Evolutionary conservation across 2,888 invertebrate species (phyloP).

Genomic region (Scelioninae gen. 1): DNA sequence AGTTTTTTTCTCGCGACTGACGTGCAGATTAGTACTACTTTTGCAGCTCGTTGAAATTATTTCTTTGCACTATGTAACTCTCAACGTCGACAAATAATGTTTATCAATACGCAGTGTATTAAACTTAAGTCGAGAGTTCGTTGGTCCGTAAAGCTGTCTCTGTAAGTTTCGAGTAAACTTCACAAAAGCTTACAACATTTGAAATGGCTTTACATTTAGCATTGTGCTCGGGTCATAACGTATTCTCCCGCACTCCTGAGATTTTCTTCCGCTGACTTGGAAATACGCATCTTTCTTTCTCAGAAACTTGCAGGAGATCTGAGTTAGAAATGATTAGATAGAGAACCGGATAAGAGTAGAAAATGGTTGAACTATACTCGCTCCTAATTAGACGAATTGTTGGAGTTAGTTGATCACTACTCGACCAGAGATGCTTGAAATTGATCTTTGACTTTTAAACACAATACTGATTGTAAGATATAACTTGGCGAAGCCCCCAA

Average conservation of each 20-base stretch:
- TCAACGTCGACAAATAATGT: constrained; percentile 16
- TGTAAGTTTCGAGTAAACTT: constrained; percentile 50
- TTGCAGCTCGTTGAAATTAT: constrained; percentile 11
- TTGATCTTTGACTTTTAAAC: constrained; percentile 36
- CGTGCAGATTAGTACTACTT: too few species aligned
- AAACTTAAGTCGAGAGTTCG: constrained; percentile 23
- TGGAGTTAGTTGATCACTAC: constrained; percentile 35
- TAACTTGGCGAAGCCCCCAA: constrained; percentile 6
- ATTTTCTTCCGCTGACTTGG: constrained; percentile 44
- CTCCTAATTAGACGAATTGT: constrained; percentile 54
- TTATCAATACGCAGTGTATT: constrained; percentile 50
- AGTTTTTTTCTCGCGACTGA: too few species aligned
- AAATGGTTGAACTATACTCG: constrained; percentile 45
- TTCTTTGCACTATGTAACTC: constrained; percentile 1
- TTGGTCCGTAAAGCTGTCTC: constrained; percentile 41
- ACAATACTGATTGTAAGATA: constrained; percentile 44
- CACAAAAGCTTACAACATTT: constrained; percentile 56
- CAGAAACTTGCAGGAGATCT: constrained; percentile 33
- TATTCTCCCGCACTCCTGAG: constrained; percentile 40
- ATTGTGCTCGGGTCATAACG: constrained; percentile 56
- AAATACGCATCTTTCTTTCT: constrained; percentile 58
- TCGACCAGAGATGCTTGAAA: constrained; percentile 4
- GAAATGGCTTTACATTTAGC: constrained; percentile 59
- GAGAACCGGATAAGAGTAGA: constrained; percentile 41
- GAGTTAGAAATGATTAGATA: constrained; percentile 58